Evolutionary conservation across 2,113 vertebrate species (phyloP).

Genomic region (Platysternon megacephalum): DNA sequence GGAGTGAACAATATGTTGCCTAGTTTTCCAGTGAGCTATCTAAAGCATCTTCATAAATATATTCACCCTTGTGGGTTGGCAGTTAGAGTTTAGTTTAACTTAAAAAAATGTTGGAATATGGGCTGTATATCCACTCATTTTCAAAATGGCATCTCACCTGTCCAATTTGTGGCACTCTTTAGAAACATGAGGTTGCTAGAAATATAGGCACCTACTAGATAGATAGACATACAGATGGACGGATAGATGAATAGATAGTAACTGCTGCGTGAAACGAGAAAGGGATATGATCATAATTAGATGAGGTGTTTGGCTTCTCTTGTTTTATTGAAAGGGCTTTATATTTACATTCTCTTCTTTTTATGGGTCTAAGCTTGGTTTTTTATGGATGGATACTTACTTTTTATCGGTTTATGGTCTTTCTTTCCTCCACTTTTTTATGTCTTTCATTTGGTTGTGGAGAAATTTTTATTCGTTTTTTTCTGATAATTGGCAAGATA

Average conservation of each 20-base stretch:
- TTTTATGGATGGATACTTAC: not conserved
- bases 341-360: not conserved
- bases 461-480: not conserved
- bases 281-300: constrained; percentile 1
- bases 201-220: not conserved
- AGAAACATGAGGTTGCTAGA: not conserved
- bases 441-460: constrained; percentile 9
- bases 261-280: not conserved
- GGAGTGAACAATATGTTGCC: not conserved
- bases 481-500: not conserved
- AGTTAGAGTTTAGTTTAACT: constrained; percentile 2
- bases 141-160: not conserved
- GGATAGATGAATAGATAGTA: not conserved
- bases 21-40: not conserved
- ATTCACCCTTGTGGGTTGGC: constrained; percentile 1
- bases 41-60: not conserved
- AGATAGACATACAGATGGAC: not conserved
- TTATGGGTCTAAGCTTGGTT: not conserved
- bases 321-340: constrained; percentile 20
- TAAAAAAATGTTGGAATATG: not conserved
- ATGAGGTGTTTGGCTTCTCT: not conserved
- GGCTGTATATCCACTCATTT: not conserved
- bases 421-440: constrained; percentile 13
- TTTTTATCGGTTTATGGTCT: constrained; percentile 10
- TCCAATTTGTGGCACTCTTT: not conserved